Evolutionary conservation across 2,888 invertebrate species (phyloP).

Genomic region (Strigamia transsilvanica): DNA sequence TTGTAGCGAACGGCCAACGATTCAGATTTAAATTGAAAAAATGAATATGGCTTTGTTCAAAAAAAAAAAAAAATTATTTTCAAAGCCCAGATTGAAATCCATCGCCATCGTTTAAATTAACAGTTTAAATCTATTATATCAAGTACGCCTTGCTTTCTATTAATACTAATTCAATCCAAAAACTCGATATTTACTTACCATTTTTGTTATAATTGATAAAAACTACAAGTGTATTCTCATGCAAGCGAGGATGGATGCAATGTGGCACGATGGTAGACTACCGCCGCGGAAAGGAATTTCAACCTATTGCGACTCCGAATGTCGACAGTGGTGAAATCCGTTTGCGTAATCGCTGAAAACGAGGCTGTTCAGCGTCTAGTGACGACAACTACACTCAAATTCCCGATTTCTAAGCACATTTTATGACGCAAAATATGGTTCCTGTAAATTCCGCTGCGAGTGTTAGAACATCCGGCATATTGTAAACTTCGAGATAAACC

Average conservation of each 20-base stretch:
- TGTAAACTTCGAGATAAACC: neutral
- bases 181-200: slow-evolving; percentile 7
- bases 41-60: neutral
- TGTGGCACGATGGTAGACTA: slow-evolving; percentile 51
- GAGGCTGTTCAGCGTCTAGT: neutral
- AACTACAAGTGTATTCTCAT: neutral
- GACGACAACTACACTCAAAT: neutral
- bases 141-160: neutral
- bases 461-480: neutral
- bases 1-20: too few relatives aligned
- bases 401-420: too few relatives aligned
- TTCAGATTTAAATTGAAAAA: too few relatives aligned
- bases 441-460: neutral
- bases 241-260: slow-evolving; percentile 1
- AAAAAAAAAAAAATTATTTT: neutral
- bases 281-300: slow-evolving; percentile 28
- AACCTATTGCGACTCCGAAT: neutral
- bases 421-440: too few relatives aligned
- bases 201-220: neutral
- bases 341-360: slow-evolving; percentile 23
- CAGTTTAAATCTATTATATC: neutral
- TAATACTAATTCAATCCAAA: neutral
- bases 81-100: neutral
- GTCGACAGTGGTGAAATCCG: slow-evolving; percentile 25
- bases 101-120: neutral